These are phyloP conservation scores for Hirtodrosophila confusa DNA, from an alignment of 2,888 invertebrate genomes.

Conservation along the genomic window DNA sequence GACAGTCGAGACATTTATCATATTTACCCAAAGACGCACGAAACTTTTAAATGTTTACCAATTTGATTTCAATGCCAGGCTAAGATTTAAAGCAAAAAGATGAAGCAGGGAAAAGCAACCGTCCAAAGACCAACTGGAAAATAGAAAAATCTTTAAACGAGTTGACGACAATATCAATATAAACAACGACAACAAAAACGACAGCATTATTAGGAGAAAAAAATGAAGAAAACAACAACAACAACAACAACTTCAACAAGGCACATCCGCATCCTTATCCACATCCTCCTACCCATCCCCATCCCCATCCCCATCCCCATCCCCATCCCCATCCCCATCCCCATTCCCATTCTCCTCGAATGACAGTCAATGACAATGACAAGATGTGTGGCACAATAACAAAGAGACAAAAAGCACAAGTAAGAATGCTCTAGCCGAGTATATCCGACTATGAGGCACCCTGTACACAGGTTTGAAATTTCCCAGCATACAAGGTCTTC, in stretches of 20 bases:
- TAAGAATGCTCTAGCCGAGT: not conserved
- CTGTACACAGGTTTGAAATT: too few species aligned
- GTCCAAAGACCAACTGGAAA: slow-evolving; percentile 9
- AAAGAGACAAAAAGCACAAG: slow-evolving; percentile 17
- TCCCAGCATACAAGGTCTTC: too few species aligned
- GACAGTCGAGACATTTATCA: too few species aligned
- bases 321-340: slow-evolving; percentile 21
- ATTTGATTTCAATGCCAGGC: slow-evolving; percentile 29
- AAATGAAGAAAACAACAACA: slow-evolving; percentile 4
- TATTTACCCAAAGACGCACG: not conserved
- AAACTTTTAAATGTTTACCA: slow-evolving; percentile 29
- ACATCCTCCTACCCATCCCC: slow-evolving; percentile 22
- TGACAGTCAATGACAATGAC: slow-evolving; percentile 55
- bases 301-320: slow-evolving; percentile 18
- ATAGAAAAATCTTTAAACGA: slow-evolving; percentile 40
- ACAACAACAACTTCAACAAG: slow-evolving; percentile 43
- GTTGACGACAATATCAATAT: slow-evolving; percentile 43
- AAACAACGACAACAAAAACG: slow-evolving; percentile 31
- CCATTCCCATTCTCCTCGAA: slow-evolving; percentile 24
- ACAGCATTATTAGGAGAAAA: slow-evolving; percentile 30
- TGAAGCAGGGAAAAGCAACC: slow-evolving; percentile 8
- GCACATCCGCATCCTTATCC: slow-evolving; percentile 39
- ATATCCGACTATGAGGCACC: too few species aligned
- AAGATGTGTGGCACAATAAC: slow-evolving; percentile 42
- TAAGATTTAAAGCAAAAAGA: not conserved